Evolutionary conservation across 1,140 invertebrate genomes (phyloP), one percentile per base, ranked within the genome.

Genomic region (Adoxophyes honmai): DNA sequence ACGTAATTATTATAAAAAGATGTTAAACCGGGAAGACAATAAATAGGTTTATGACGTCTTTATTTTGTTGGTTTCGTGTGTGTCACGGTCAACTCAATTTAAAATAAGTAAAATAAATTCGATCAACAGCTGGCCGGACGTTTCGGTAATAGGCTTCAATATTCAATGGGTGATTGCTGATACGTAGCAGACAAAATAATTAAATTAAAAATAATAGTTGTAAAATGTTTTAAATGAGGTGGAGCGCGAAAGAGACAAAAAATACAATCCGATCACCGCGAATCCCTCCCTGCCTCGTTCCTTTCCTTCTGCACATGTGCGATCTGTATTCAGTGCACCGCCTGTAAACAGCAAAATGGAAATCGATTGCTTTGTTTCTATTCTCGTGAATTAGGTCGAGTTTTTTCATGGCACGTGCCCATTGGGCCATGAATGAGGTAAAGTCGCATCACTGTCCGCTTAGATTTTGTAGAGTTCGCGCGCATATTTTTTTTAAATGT

Each of bases 291-390:
- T 81, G 80, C 58, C 55, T 53, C 34, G 35, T 64, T 68, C 66
- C 63, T 70, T 70, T 66, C 72, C 68, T 70, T 66, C 65, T 78
- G 82, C 82, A 82, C 82, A 82, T 86, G 80, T 78, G 75, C 73
- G 64, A 57, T 59, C 57, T 58, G 69, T 76, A 68, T 80, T 75
- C 72, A 70, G 67, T 66, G 62, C 52, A 55, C 21, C 35, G 38
- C 56, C 55, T 73, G 60, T 72, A 68, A 60, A 73, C 62, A 58
- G 72, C 66, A 70, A 68, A 75, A 78, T 75, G 70, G 68, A 78
- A 77, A 86, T 86, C 80, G 72, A 83, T 86, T 62, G 58, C 57
- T 67, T 63, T 67, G 68, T 71, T 73, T 69, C 73, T 81, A 72
- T 79, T 79, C 62, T 62, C 53, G 70, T 73, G 62, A 78, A 72